Percentiles rank a stretch among this genome's conserved stretches.
Evolutionary conservation across 2,797 vertebrate species (phyloP).

Genomic region (Macrochelys suwanniensis): DNA sequence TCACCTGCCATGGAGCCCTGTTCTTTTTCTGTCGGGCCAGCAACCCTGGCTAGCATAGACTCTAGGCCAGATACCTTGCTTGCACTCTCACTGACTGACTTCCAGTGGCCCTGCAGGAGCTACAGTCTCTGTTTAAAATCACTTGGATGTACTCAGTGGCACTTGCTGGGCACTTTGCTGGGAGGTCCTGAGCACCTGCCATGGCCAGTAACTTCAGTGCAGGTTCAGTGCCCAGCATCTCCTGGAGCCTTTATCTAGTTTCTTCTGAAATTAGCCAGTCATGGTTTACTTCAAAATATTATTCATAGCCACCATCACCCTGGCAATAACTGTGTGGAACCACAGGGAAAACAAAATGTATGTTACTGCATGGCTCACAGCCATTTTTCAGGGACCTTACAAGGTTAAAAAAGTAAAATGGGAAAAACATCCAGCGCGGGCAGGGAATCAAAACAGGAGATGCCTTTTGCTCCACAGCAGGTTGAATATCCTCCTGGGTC

Average conservation of each 20-base stretch:
- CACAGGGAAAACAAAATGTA: background rate
- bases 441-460: background rate
- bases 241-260: background rate
- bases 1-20: too few relatives aligned
- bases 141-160: too few relatives aligned
- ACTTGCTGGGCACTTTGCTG: too few relatives aligned
- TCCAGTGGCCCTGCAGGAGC: too few relatives aligned
- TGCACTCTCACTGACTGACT: too few relatives aligned
- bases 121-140: too few relatives aligned
- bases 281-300: background rate
- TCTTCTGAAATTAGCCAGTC: background rate
- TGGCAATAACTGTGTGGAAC: background rate
- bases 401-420: background rate
- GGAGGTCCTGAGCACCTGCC: too few relatives aligned
- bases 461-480: background rate
- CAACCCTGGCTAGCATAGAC: too few relatives aligned
- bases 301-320: background rate
- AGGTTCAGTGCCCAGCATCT: background rate
- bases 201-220: background rate
- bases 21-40: too few relatives aligned
- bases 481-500: background rate
- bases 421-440: background rate
- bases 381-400: background rate
- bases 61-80: too few relatives aligned
- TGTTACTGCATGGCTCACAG: background rate